A percentile compares a stretch with the other conserved stretches of the same genome.
phyloP scores from a whole-genome alignment of 2,797 vertebrate genomes.

The Gymnothorax javanicus region DNA sequence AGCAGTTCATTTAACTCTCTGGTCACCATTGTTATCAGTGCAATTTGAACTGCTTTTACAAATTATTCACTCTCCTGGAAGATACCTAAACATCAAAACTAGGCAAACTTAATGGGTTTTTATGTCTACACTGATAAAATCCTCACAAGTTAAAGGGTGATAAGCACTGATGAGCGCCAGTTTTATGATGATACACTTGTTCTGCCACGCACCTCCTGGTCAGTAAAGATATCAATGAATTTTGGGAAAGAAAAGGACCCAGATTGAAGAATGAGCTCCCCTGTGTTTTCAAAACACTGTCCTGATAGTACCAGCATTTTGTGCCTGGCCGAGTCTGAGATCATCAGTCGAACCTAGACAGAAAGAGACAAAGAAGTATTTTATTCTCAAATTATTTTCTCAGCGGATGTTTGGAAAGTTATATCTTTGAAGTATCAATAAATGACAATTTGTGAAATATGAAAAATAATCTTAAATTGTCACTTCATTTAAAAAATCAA shows the following conservation, averaged over 20 bases:
- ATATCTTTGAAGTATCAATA: background rate
- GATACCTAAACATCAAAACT: background rate
- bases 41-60: background rate
- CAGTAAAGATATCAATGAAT: constrained; percentile 98
- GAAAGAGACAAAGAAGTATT: constrained; percentile 19
- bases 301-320: constrained; percentile 92
- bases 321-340: constrained; percentile 91
- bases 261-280: constrained; percentile 95
- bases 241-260: constrained; percentile 95
- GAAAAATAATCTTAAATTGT: background rate
- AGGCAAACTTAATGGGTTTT: background rate
- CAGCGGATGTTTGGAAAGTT: background rate
- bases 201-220: constrained; percentile 85
- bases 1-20: background rate
- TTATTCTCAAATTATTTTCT: background rate
- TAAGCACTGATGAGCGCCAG: background rate
- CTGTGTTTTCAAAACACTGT: constrained; percentile 92
- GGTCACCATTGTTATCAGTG: background rate
- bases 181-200: background rate
- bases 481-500: background rate
- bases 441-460: background rate
- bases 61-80: background rate
- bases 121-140: background rate
- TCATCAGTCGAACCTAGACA: constrained; percentile 88
- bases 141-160: background rate